Percentiles rank a stretch among this genome's conserved stretches.
phyloP scores from a whole-genome alignment of 2,797 vertebrate species.

The Morelia viridis region DNA sequence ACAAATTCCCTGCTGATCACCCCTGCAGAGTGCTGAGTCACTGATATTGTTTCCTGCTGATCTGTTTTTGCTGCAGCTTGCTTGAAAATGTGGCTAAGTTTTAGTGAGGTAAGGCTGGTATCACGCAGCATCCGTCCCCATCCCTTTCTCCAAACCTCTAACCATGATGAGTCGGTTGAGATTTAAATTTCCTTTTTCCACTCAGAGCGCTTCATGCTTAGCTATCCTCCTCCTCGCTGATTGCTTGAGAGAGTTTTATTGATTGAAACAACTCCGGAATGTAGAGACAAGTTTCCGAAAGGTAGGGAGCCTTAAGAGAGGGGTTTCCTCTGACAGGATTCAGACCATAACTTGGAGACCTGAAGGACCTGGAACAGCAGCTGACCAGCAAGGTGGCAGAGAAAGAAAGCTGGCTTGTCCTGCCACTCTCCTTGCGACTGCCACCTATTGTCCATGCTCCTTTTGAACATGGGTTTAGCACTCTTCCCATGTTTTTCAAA shows the following conservation, averaged over 20 bases:
- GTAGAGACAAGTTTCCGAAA: conserved; percentile 24
- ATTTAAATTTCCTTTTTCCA: neutral
- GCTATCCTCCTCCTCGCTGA: neutral
- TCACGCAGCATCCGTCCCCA: conserved; percentile 34
- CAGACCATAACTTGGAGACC: no score
- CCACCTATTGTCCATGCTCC: no score
- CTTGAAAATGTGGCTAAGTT: conserved; percentile 54
- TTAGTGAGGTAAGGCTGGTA: conserved; percentile 43
- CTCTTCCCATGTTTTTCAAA: no score
- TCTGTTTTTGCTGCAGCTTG: conserved; percentile 63
- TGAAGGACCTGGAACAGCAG: no score
- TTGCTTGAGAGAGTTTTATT: conserved; percentile 45
- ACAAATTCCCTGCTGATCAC: conserved; percentile 65
- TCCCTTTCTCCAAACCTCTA: conserved; percentile 10
- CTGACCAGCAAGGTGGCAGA: no score
- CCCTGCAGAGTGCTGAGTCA: conserved; percentile 69
- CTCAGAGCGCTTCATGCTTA: conserved; percentile 26
- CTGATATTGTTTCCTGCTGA: conserved; percentile 68
- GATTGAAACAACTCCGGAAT: conserved; percentile 38
- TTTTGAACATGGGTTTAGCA: no score
- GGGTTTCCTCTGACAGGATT: no score
- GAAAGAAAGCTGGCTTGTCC: no score
- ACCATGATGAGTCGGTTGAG: neutral
- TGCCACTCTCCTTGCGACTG: no score
- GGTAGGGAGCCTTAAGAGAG: no score